Conservation (phyloP, 2,113 vertebrate genomes). For the Acanthisitta chloris region DNA sequence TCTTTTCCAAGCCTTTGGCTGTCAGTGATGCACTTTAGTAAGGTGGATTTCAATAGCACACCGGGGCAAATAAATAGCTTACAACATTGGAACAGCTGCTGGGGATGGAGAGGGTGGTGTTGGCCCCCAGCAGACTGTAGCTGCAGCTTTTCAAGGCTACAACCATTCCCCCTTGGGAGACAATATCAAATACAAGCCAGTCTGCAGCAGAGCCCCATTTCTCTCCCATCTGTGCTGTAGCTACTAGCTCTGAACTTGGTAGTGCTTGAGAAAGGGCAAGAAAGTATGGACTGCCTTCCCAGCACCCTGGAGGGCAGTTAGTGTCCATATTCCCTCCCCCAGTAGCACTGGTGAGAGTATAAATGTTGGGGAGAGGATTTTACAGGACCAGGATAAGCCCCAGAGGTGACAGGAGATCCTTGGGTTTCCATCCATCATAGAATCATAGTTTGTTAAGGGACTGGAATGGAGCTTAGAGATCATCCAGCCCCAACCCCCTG, state of each 20-base stretch:
- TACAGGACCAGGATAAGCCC: background rate
- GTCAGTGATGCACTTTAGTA: background rate
- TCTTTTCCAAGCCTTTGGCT: background rate
- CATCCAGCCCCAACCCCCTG: no score
- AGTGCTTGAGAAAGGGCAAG: background rate
- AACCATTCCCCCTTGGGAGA: rapidly evolving
- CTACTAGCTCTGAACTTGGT: background rate
- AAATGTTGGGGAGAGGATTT: background rate
- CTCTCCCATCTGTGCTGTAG: background rate
- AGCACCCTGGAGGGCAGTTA: background rate
- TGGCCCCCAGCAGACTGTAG: background rate
- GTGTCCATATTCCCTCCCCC: rapidly evolving
- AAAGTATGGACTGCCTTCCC: background rate
- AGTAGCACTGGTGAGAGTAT: background rate
- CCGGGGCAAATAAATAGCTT: background rate
- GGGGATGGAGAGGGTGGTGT: rapidly evolving
- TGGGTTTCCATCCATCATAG: background rate
- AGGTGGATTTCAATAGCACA: background rate
- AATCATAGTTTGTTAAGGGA: no score
- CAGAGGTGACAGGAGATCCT: background rate
- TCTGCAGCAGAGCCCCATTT: background rate
- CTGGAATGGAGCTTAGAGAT: no score
- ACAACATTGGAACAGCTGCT: background rate
- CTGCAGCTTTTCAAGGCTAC: background rate
- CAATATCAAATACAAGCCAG: background rate